Conservation (phyloP, 2,888 invertebrate species). For the Megastigmus dorsalis region DNA sequence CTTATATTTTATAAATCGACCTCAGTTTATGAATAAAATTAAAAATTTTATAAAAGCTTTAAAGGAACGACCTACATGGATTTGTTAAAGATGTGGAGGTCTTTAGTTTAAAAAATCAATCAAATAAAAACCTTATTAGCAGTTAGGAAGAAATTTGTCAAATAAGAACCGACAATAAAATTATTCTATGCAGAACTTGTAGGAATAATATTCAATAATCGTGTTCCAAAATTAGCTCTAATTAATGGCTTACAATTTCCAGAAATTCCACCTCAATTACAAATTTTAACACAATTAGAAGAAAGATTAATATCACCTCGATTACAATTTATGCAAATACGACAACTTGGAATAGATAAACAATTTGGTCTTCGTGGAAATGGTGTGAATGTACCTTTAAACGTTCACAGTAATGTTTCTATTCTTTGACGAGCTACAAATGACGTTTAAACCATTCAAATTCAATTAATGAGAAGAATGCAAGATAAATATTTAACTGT, state of each 20-base stretch:
- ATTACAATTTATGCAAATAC: conserved; percentile 52
- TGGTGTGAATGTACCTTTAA: conserved; percentile 50
- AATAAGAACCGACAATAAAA: conserved; percentile 27
- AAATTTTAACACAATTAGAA: conserved; percentile 44
- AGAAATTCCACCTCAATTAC: conserved; percentile 41
- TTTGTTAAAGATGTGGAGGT: conserved; percentile 45
- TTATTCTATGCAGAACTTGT: conserved; percentile 48
- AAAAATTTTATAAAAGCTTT: conserved; percentile 23
- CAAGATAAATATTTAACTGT: conserved; percentile 41
- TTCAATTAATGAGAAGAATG: conserved; percentile 47
- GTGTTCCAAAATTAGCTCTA: conserved; percentile 46
- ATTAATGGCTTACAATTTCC: conserved; percentile 51
- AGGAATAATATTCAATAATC: conserved; percentile 31
- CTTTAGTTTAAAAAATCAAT: conserved; percentile 42
- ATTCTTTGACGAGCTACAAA: conserved; percentile 39
- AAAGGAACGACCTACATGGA: conserved; percentile 39
- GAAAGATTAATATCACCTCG: conserved; percentile 53
- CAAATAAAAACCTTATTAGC: conserved; percentile 21
- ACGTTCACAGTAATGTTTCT: conserved; percentile 46
- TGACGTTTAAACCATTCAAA: conserved; percentile 49
- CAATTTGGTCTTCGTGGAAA: conserved; percentile 32
- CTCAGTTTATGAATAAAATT: neutral
- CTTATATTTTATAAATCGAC: conserved; percentile 5
- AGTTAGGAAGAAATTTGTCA: conserved; percentile 37
- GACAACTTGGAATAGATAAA: conserved; percentile 43